A percentile compares a stretch with the other conserved stretches of the same genome.
Conservation (phyloP, 2,113 vertebrate species). For the Gobius niger region DNA sequence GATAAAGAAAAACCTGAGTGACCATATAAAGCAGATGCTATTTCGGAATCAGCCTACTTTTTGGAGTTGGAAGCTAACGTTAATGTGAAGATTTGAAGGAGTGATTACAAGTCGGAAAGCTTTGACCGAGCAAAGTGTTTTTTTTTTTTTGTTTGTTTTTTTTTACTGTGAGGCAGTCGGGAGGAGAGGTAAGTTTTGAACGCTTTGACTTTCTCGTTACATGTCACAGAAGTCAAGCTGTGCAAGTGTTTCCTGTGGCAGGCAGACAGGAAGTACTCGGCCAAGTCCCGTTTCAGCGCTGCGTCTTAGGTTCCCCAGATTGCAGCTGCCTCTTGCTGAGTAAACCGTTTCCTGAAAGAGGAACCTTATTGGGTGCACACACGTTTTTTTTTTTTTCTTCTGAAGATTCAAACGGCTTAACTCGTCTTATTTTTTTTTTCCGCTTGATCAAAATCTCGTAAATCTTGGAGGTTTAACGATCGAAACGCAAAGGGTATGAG, state of each 20-base stretch:
- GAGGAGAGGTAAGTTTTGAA: conserved; percentile 45
- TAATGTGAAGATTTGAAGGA: conserved; percentile 30
- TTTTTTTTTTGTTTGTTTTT: neutral
- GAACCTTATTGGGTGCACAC: conserved; percentile 6
- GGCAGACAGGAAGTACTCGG: conserved; percentile 74
- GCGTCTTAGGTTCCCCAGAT: conserved; percentile 39
- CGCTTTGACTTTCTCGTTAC: conserved; percentile 24
- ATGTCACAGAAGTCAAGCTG: conserved; percentile 59
- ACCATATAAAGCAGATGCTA: too few species aligned
- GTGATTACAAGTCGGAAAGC: conserved; percentile 8
- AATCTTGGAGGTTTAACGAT: neutral
- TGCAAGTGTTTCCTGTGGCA: conserved; percentile 75
- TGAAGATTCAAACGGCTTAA: conserved; percentile 13
- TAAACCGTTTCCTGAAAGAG: conserved; percentile 42
- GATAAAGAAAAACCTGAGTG: too few species aligned
- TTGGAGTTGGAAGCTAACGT: neutral
- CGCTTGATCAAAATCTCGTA: neutral
- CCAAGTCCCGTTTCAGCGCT: conserved; percentile 59
- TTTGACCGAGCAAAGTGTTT: neutral
- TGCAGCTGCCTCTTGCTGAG: conserved; percentile 52
- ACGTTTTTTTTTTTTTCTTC: neutral
- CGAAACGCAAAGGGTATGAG: neutral
- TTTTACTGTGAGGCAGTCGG: conserved; percentile 3
- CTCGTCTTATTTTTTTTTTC: neutral
- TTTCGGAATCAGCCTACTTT: too few species aligned